phyloP scores from a whole-genome alignment of 1,140 invertebrate genomes.

The Anadara kagoshimensis region DNA sequence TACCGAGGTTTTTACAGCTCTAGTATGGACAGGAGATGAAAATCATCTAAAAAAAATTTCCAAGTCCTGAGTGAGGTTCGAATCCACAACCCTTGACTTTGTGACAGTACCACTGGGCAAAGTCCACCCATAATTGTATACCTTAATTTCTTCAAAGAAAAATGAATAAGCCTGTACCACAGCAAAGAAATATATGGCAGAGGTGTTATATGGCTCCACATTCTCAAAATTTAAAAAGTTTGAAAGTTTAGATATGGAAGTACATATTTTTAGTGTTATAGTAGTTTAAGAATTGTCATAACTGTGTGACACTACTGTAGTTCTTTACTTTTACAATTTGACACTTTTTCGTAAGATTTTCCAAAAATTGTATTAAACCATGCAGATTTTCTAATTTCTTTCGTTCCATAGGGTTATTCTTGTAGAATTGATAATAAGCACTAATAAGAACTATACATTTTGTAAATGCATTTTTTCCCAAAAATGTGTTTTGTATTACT shows the following conservation, averaged over 20 bases:
- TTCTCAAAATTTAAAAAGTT: not conserved
- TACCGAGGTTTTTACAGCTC: too few relatives aligned
- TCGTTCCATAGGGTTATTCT: not conserved
- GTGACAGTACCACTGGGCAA: too few relatives aligned
- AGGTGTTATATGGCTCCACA: not conserved
- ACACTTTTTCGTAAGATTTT: not conserved
- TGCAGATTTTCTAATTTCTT: not conserved
- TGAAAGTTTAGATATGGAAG: not conserved
- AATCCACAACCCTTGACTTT: not conserved
- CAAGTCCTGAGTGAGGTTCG: too few relatives aligned
- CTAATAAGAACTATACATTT: too few relatives aligned
- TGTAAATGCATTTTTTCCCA: not conserved
- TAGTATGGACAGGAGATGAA: too few relatives aligned
- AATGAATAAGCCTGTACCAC: not conserved
- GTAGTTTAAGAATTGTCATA: not conserved
- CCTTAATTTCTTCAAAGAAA: not conserved
- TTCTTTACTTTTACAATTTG: too few relatives aligned
- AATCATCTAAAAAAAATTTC: too few relatives aligned
- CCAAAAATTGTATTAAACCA: not conserved
- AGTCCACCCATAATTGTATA: not conserved
- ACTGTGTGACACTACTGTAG: not conserved
- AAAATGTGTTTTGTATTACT: constrained; percentile 42
- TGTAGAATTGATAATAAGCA: too few relatives aligned
- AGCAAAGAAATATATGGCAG: not conserved
- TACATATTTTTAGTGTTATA: not conserved